Conservation (phyloP, 2,888 invertebrate genomes). For the Habrosyne pyritoides region DNA sequence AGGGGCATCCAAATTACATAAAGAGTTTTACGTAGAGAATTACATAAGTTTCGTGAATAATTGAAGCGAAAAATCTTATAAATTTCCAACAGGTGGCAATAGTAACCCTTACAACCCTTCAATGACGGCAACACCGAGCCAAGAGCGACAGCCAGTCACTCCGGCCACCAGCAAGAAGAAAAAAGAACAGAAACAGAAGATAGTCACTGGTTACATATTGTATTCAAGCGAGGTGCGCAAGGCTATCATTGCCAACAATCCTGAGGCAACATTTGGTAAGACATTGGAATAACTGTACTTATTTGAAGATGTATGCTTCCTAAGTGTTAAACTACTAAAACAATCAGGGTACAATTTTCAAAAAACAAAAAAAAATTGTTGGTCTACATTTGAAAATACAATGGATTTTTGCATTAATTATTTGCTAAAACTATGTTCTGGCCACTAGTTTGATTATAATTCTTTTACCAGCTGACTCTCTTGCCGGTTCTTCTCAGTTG, state of each 20-base stretch:
- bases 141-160: constrained; percentile 59
- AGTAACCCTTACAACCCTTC: constrained; percentile 77
- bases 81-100: constrained; percentile 67
- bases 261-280: constrained; percentile 96
- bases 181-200: constrained; percentile 87
- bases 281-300: background rate
- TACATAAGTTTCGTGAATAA: too few species aligned
- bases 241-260: constrained; percentile 95
- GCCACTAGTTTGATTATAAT: too few species aligned
- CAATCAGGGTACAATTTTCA: too few species aligned
- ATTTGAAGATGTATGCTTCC: background rate
- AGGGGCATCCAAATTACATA: too few species aligned
- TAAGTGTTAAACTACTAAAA: too few species aligned
- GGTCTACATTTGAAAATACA: too few species aligned
- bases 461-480: too few species aligned
- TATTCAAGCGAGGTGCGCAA: constrained; percentile 98
- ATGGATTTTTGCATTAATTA: too few species aligned
- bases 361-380: too few species aligned
- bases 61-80: background rate
- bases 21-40: too few species aligned
- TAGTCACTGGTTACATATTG: constrained; percentile 98
- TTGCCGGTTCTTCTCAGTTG: too few species aligned
- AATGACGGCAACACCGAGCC: constrained; percentile 53
- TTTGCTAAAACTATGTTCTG: too few species aligned
- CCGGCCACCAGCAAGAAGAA: constrained; percentile 71